phyloP scores from a whole-genome alignment of 2,888 invertebrate genomes.

The Diachrysia chrysitis region DNA sequence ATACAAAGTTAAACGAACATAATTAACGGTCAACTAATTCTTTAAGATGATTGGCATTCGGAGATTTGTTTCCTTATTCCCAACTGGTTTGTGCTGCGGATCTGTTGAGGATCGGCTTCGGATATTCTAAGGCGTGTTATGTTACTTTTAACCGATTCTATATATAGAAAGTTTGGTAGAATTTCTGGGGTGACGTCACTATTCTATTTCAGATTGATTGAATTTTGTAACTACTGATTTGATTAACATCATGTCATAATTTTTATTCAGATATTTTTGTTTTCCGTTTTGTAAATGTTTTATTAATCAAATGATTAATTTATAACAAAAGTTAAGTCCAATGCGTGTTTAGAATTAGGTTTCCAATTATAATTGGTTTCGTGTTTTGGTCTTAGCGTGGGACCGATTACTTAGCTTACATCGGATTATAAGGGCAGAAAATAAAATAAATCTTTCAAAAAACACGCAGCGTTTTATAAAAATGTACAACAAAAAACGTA shows the following conservation, averaged over 20 bases:
- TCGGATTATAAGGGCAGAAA: not conserved
- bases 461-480: no score
- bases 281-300: not conserved
- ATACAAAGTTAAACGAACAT: slow-evolving; percentile 62
- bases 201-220: slow-evolving; percentile 5
- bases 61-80: slow-evolving; percentile 42
- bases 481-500: no score
- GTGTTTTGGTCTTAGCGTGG: not conserved
- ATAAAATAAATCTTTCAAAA: not conserved
- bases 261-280: not conserved
- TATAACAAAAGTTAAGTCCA: not conserved
- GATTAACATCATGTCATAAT: not conserved
- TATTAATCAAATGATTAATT: not conserved
- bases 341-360: not conserved
- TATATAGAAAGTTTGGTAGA: slow-evolving; percentile 30
- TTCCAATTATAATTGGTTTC: not conserved
- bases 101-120: slow-evolving; percentile 17
- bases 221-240: not conserved
- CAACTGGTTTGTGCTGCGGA: slow-evolving; percentile 39
- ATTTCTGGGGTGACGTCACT: slow-evolving; percentile 17
- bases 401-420: not conserved
- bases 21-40: slow-evolving; percentile 60
- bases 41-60: slow-evolving; percentile 57
- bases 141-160: slow-evolving; percentile 32
- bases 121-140: slow-evolving; percentile 24